phyloP scores from a whole-genome alignment of 1,140 invertebrate species.

The Apis mellifera region DNA sequence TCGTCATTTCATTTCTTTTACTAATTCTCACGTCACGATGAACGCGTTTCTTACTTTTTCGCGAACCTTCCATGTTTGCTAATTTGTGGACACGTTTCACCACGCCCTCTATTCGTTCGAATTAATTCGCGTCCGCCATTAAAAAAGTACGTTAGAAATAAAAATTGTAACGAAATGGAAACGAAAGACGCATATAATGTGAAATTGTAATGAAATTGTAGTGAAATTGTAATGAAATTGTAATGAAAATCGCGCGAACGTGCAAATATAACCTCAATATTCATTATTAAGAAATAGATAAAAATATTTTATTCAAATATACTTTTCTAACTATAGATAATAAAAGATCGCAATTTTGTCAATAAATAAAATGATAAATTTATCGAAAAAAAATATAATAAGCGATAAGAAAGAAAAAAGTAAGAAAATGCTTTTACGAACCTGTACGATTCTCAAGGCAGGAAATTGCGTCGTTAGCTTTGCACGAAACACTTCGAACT shows the following conservation, averaged over 20 bases:
- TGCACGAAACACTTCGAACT: slow-evolving; percentile 60
- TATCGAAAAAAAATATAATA: background rate
- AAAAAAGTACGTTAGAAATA: slow-evolving; percentile 1
- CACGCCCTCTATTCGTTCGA: background rate
- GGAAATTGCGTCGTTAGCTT: slow-evolving; percentile 31
- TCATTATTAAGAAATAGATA: too few relatives aligned
- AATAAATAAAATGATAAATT: too few relatives aligned
- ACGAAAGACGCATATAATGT: background rate
- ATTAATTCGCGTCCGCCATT: slow-evolving; percentile 40
- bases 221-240: too few relatives aligned
- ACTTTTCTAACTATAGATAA: too few relatives aligned
- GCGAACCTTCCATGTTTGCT: background rate
- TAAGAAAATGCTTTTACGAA: background rate
- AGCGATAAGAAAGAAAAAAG: too few relatives aligned
- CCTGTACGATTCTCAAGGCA: slow-evolving; percentile 26
- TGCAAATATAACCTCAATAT: background rate
- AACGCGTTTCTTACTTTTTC: background rate
- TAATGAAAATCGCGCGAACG: background rate
- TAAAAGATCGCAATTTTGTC: too few relatives aligned
- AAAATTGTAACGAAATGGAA: slow-evolving; percentile 25
- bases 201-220: slow-evolving; percentile 18
- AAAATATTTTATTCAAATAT: too few relatives aligned
- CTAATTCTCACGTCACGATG: background rate
- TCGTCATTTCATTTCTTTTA: slow-evolving; percentile 22
- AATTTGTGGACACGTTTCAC: slow-evolving; percentile 9